Conservation (phyloP, 2,797 vertebrate species). For the Perodicticus potto region DNA sequence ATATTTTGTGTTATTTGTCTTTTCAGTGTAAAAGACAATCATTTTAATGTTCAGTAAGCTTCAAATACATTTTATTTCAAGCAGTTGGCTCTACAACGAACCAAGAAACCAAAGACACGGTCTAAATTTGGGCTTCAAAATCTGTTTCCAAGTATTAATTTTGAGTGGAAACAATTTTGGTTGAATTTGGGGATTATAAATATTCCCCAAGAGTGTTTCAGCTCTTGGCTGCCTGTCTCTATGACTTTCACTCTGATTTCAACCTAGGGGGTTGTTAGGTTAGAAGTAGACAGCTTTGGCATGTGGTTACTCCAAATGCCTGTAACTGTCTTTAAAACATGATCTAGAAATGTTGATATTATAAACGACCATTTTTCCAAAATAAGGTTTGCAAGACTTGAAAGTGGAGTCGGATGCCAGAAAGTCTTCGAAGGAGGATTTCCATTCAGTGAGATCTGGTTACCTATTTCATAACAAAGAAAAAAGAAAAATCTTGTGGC, state of each 20-base stretch:
- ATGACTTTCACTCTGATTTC: constrained; percentile 75
- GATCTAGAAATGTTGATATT: constrained; percentile 83
- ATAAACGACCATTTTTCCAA: constrained; percentile 80
- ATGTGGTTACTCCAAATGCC: constrained; percentile 79
- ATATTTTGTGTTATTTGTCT: constrained; percentile 67
- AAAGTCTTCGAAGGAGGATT: constrained; percentile 83
- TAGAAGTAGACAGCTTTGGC: constrained; percentile 80
- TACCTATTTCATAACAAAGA: constrained; percentile 81
- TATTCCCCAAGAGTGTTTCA: constrained; percentile 77
- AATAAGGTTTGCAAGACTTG: constrained; percentile 74
- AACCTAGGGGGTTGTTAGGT: constrained; percentile 73
- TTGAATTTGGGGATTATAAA: constrained; percentile 79
- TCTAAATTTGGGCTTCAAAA: constrained; percentile 80
- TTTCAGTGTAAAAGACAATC: constrained; percentile 67
- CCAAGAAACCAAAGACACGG: constrained; percentile 65
- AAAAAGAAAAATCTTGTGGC: constrained; percentile 81
- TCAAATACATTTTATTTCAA: constrained; percentile 76
- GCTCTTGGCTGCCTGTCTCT: constrained; percentile 67
- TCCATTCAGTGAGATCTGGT: constrained; percentile 80
- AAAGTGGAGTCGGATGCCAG: constrained; percentile 79
- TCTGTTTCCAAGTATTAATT: constrained; percentile 83
- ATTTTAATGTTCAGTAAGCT: constrained; percentile 71
- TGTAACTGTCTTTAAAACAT: constrained; percentile 79
- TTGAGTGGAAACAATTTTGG: constrained; percentile 83
- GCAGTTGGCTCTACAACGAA: constrained; percentile 39